Conservation (phyloP, 2,888 invertebrate species). For the Prosapia bicincta region DNA sequence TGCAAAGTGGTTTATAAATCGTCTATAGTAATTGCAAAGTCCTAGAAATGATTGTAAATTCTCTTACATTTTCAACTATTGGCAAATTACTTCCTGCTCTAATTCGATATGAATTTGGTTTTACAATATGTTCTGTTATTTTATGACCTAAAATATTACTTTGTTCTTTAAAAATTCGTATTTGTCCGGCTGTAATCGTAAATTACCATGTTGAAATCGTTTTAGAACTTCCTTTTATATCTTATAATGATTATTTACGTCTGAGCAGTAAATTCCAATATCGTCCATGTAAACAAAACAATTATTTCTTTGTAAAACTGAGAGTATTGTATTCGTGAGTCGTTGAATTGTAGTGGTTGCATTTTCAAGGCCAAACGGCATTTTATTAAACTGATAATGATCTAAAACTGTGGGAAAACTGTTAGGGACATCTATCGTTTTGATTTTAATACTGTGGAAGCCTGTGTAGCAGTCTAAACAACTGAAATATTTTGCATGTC, state of each 20-base stretch:
- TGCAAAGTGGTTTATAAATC: not conserved
- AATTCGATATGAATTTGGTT: conserved; percentile 22
- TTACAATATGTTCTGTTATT: conserved; percentile 18
- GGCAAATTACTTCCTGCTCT: not conserved
- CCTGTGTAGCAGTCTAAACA: conserved; percentile 18
- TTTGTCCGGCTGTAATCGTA: conserved; percentile 27
- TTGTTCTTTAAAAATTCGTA: conserved; percentile 21
- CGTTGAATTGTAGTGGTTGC: conserved; percentile 17
- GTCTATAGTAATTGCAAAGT: no score
- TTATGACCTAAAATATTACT: conserved; percentile 28
- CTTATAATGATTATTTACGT: conserved; percentile 18
- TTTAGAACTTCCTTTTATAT: conserved; percentile 21
- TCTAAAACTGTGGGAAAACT: conserved; percentile 18
- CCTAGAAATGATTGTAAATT: no score
- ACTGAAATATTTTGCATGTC: conserved; percentile 19
- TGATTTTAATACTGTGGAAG: conserved; percentile 24
- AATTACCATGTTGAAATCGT: conserved; percentile 18
- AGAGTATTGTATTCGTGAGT: conserved; percentile 22
- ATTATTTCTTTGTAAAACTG: not conserved
- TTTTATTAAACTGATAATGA: conserved; percentile 16
- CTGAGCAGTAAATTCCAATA: conserved; percentile 13
- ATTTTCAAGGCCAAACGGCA: conserved; percentile 25
- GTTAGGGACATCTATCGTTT: conserved; percentile 15
- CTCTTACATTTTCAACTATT: no score
- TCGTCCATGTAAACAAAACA: conserved; percentile 30